A percentile compares a stretch with the other conserved stretches of the same genome.
phyloP scores from a whole-genome alignment of 2,888 invertebrate species.

The Drosophila antonietae region DNA sequence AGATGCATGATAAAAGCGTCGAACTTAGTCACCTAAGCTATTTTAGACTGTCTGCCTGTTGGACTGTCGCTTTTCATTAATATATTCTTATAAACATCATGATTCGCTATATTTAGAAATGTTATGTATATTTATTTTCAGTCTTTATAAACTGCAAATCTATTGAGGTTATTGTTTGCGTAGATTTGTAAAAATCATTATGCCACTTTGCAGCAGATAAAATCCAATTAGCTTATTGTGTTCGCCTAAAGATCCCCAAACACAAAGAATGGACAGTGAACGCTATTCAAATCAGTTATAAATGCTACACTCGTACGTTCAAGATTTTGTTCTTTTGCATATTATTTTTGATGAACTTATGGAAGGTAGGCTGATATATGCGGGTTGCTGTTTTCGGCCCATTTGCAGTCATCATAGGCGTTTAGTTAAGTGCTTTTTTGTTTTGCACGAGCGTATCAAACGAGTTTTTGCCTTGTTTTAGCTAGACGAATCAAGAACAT shows the following conservation, averaged over 20 bases:
- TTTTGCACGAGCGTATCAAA: slow-evolving; percentile 15
- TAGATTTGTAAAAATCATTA: neutral
- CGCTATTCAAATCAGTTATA: slow-evolving; percentile 1
- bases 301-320: slow-evolving; percentile 6
- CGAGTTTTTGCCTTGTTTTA: slow-evolving; percentile 17
- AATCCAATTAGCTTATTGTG: slow-evolving; percentile 4
- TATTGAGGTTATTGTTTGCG: neutral
- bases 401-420: neutral
- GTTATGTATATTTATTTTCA: too few relatives aligned
- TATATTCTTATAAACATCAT: too few relatives aligned
- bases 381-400: neutral
- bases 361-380: neutral
- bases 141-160: too few relatives aligned
- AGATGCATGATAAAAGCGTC: too few relatives aligned
- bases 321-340: slow-evolving; percentile 22
- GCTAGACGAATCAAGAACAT: slow-evolving; percentile 8
- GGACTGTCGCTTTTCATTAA: too few relatives aligned
- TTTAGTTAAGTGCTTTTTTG: slow-evolving; percentile 10
- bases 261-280: slow-evolving; percentile 1
- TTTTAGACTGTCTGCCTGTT: too few relatives aligned
- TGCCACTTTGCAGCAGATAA: neutral
- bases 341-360: slow-evolving; percentile 10
- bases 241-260: neutral
- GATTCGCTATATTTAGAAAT: too few relatives aligned
- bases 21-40: too few relatives aligned